These are phyloP conservation scores for Ylistrum balloti DNA, from an alignment of 1,140 invertebrate genomes.

Conservation along the genomic window DNA sequence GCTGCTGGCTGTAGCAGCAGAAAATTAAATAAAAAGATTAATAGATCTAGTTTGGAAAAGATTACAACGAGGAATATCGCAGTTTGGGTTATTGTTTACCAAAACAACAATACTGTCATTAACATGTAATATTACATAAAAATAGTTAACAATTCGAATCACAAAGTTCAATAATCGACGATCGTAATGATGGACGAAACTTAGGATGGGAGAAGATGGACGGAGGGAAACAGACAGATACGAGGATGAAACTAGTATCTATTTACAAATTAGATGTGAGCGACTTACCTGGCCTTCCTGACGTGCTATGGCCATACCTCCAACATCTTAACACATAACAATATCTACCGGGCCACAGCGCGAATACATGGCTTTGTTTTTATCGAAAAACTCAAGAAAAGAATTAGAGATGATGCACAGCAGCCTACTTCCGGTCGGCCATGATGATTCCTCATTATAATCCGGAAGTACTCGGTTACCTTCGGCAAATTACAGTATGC, in stretches of 20 bases:
- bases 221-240: not conserved
- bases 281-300: conserved; percentile 71
- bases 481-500: conserved; percentile 39
- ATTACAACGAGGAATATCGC: too few relatives aligned
- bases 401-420: conserved; percentile 40
- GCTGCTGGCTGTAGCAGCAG: too few relatives aligned
- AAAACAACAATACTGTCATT: too few relatives aligned
- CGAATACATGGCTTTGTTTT: conserved; percentile 57
- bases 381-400: conserved; percentile 32
- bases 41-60: too few relatives aligned
- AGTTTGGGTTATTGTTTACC: too few relatives aligned
- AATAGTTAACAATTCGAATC: too few relatives aligned
- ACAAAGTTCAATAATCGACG: too few relatives aligned
- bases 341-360: conserved; percentile 47
- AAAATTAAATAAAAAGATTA: too few relatives aligned
- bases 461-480: conserved; percentile 53
- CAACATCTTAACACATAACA: conserved; percentile 55
- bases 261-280: not conserved
- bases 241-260: not conserved
- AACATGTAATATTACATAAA: too few relatives aligned
- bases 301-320: conserved; percentile 72
- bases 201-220: not conserved
- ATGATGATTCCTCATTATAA: conserved; percentile 59
- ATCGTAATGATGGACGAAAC: not conserved
- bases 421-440: conserved; percentile 74